Percentiles rank a stretch among this genome's conserved stretches.
Evolutionary conservation across 2,888 invertebrate species (phyloP).

Genomic region (Troides helena): DNA sequence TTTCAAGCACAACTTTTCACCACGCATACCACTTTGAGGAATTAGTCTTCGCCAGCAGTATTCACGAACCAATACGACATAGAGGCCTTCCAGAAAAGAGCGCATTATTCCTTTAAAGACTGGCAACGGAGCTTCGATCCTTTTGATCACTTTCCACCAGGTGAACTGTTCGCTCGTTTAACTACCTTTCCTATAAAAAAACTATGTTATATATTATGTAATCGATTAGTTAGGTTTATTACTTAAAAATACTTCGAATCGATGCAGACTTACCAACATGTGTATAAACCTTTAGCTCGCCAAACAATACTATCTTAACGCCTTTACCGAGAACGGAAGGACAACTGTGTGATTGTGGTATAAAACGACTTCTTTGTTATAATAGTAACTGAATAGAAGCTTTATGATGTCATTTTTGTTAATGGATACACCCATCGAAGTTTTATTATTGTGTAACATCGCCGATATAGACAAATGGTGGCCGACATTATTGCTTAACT

Average conservation of each 20-base stretch:
- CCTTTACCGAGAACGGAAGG: constrained; percentile 21
- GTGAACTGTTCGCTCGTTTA: no score
- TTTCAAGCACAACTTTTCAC: no score
- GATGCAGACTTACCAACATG: not conserved
- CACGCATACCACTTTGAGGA: no score
- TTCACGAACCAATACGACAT: no score
- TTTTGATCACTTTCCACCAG: no score
- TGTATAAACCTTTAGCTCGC: not conserved
- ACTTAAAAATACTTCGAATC: not conserved
- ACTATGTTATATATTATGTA: no score
- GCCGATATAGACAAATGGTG: not conserved
- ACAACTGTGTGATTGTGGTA: constrained; percentile 7
- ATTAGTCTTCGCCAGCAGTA: no score
- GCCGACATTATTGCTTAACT: not conserved
- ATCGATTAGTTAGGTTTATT: not conserved
- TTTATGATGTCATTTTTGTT: constrained; percentile 23
- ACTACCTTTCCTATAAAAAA: no score
- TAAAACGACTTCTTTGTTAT: constrained; percentile 28
- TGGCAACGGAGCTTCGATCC: no score
- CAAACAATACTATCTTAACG: constrained; percentile 26
- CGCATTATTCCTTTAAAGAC: no score
- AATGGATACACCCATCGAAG: constrained; percentile 7
- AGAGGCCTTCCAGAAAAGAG: no score
- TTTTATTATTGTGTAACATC: not conserved
- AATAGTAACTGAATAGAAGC: constrained; percentile 23